These are phyloP conservation scores for Cinara cedri DNA, from an alignment of 2,888 invertebrate species.

Conservation along the genomic window DNA sequence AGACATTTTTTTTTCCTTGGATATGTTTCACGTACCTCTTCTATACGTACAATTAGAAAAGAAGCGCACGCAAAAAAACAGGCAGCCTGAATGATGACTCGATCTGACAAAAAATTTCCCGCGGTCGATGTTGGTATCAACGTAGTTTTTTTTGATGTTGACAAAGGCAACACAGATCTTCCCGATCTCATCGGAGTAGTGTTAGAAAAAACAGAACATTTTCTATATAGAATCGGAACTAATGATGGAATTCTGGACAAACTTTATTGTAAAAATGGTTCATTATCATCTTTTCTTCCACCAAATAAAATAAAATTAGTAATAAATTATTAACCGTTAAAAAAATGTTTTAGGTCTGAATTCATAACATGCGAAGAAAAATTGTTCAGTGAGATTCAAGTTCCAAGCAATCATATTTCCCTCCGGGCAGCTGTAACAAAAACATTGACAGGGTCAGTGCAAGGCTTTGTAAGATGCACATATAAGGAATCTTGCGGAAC, in stretches of 20 bases:
- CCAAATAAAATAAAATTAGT: conserved; percentile 3
- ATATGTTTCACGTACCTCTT: too few species aligned
- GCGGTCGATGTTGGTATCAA: neutral
- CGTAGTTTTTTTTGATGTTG: neutral
- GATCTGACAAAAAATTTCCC: neutral
- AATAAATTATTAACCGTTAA: neutral
- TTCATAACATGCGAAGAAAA: too few species aligned
- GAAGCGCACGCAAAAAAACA: too few species aligned
- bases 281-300: too few species aligned
- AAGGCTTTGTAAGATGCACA: too few species aligned
- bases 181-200: conserved; percentile 44
- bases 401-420: too few species aligned
- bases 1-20: too few species aligned
- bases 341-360: conserved; percentile 2
- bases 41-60: too few species aligned
- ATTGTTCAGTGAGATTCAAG: neutral
- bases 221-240: conserved; percentile 31
- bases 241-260: conserved; percentile 8
- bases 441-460: too few species aligned
- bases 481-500: too few species aligned
- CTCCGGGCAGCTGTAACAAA: too few species aligned
- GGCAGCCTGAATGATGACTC: neutral
- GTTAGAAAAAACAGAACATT: conserved; percentile 27
- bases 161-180: conserved; percentile 36
- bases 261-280: too few species aligned